phyloP scores from a whole-genome alignment of 2,888 invertebrate genomes.

The Napeogenes inachia region DNA sequence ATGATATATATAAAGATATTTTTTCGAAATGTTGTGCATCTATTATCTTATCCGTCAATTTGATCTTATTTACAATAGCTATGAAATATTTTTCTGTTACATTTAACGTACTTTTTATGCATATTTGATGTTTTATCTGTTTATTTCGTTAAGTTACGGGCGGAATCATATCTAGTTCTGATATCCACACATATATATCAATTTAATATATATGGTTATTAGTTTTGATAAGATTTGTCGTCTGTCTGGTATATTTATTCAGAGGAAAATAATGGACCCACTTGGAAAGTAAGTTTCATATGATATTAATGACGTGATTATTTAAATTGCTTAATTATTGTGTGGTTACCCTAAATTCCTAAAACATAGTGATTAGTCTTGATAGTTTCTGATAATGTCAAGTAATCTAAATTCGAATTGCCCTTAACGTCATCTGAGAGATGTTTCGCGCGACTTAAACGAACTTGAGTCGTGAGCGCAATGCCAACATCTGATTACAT shows the following conservation, averaged over 20 bases:
- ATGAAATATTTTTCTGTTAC: constrained; percentile 30
- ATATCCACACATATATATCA: background rate
- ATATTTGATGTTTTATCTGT: constrained; percentile 59
- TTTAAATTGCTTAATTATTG: no score
- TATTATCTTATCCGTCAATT: no score
- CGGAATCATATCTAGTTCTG: constrained; percentile 6
- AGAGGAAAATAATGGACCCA: background rate
- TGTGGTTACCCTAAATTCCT: no score
- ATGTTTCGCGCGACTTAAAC: constrained; percentile 13
- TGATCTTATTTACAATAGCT: background rate
- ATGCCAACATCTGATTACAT: constrained; percentile 40
- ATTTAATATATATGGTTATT: constrained; percentile 1
- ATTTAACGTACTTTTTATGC: constrained; percentile 55
- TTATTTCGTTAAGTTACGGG: constrained; percentile 54
- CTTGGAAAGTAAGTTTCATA: background rate
- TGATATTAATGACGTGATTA: no score
- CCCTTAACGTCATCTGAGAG: background rate
- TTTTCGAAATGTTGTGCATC: no score
- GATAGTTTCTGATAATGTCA: no score
- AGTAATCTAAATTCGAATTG: no score
- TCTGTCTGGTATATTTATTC: background rate
- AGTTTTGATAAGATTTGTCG: constrained; percentile 1
- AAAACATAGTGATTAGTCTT: no score
- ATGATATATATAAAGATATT: no score
- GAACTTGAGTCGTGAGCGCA: constrained; percentile 20